Base-by-base conservation (phyloP, 2,113 vertebrate species). In the Neogobius melanostomus region DNA sequence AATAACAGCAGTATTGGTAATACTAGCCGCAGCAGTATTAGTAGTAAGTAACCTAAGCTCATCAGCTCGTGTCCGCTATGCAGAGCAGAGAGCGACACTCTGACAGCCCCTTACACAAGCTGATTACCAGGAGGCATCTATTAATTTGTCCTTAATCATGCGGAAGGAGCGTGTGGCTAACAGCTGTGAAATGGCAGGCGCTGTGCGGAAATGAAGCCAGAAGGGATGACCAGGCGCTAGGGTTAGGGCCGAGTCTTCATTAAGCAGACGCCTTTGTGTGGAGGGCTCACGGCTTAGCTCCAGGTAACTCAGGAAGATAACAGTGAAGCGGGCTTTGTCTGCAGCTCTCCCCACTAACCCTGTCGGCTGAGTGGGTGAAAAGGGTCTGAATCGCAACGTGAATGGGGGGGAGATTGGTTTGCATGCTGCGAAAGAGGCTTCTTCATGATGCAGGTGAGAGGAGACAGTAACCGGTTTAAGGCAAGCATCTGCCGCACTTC, bases 81-180 rank as follows among this genome's bases (percentile, higher is more conserved):
- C 80, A 48, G 76, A 76, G 80, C 72, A 79, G 80, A 87, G 62
- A 71, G 63, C 83, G 88, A 86, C 79, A 73, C 81, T 66, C 84
- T 92, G 91, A 93, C 91, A 91, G 89, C 84, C 77, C 9, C 89
- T 93, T 91, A 93, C 94, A 91, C 92, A 93, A 92, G 87, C 89
- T 93, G 93, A 93, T 93, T 92, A 93, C 91, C 90, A 88, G 91
- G 91, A 93, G 91, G 87, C 92, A 91, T 90, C 90, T 90, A 86
- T 93, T 94, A 93, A 93, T 93, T 93, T 88, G 85, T 86, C 82
- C 88, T 82, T 91, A 85, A 93, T 94, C 92, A 91, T 68, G 83
- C 93, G 91, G 91, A 90, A 90, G 93, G 87, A 91, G 87, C 89
- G 85, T 89, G 90, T 92, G 90, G 91, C 90, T 87, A 92, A 90